A percentile compares a stretch with the other conserved stretches of the same genome.
phyloP scores from a whole-genome alignment of 2,113 vertebrate species.

The Terrapene triunguis region DNA sequence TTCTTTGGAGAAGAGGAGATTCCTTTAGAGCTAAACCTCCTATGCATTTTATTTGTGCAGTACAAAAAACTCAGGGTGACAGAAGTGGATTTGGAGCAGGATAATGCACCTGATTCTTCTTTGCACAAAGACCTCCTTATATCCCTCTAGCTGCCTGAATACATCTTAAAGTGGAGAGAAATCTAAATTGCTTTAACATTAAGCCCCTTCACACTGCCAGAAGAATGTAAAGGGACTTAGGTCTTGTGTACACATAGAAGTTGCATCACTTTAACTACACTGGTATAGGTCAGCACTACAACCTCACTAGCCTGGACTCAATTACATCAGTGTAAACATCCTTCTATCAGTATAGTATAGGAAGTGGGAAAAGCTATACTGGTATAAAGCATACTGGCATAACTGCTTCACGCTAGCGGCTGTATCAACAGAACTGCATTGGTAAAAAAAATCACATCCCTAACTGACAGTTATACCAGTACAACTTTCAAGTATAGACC shows the following conservation, averaged over 20 bases:
- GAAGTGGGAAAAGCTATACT: not conserved
- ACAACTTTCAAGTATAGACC: not conserved
- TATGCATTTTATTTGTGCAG: not conserved
- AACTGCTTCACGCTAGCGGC: not conserved
- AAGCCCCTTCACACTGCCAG: not conserved
- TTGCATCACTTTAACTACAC: not conserved
- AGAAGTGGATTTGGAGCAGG: not conserved
- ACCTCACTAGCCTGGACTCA: not conserved
- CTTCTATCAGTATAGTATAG: not conserved
- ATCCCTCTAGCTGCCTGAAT: not conserved
- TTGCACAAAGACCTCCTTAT: not conserved
- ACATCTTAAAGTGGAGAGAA: not conserved
- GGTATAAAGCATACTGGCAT: not conserved
- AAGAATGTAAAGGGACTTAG: not conserved
- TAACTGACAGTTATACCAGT: not conserved
- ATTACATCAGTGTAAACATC: not conserved
- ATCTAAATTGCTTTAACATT: not conserved
- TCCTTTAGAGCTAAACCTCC: not conserved
- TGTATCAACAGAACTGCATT: not conserved
- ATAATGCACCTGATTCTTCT: not conserved
- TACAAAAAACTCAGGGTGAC: not conserved
- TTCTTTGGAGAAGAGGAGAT: not conserved
- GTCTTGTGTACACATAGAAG: not conserved
- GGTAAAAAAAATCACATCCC: not conserved
- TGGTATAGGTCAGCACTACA: not conserved